A percentile compares a stretch with the other conserved stretches of the same genome.
Conservation (phyloP, 2,888 invertebrate species). For the Amiota mariae region DNA sequence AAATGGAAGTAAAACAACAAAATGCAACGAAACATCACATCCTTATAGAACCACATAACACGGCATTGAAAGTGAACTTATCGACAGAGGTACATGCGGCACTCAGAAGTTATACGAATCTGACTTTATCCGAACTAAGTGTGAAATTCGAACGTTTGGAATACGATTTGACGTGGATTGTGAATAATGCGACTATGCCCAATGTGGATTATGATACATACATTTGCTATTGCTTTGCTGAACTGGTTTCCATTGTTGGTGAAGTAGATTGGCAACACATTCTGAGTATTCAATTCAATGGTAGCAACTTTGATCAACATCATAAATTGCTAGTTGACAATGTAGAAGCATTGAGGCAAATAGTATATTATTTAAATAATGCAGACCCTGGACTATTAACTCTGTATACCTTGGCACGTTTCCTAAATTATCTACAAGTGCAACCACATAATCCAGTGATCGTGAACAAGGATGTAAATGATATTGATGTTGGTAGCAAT, state of each 20-base stretch:
- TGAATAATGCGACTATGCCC: conserved; percentile 18
- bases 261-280: conserved; percentile 55
- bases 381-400: conserved; percentile 47
- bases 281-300: conserved; percentile 46
- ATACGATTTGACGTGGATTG: conserved; percentile 42
- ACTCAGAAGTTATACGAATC: conserved; percentile 36
- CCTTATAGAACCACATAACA: conserved; percentile 56
- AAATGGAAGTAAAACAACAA: conserved; percentile 50
- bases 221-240: conserved; percentile 39
- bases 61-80: conserved; percentile 44
- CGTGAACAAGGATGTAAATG: too few species aligned
- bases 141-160: conserved; percentile 52
- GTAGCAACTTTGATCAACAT: conserved; percentile 36
- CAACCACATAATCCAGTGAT: conserved; percentile 52
- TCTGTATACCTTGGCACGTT: conserved; percentile 58
- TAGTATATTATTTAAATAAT: conserved; percentile 51
- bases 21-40: conserved; percentile 56
- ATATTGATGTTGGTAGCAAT: conserved; percentile 28
- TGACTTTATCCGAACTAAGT: conserved; percentile 34
- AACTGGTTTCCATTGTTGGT: conserved; percentile 43
- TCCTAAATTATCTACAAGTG: conserved; percentile 54
- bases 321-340: conserved; percentile 56
- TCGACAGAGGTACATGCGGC: conserved; percentile 49
- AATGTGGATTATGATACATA: conserved; percentile 52
- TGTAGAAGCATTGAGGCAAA: conserved; percentile 41